Base-by-base conservation (phyloP, 1,140 invertebrate genomes). In the Spodoptera litura region DNA sequence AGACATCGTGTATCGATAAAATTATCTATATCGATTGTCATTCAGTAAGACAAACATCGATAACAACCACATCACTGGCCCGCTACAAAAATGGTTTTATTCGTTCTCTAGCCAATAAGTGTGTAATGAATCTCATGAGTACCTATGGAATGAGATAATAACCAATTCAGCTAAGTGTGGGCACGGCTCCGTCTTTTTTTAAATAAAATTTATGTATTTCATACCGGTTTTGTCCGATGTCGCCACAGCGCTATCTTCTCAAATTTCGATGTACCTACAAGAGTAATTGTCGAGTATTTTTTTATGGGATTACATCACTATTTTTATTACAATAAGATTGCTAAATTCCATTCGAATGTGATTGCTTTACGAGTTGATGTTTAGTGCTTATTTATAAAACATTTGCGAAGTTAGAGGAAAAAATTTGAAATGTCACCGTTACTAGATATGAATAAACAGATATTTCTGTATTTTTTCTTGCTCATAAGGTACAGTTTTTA, bases 51-150 rank as follows among this genome's bases (percentile, higher is more conserved):
- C 38, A 62, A 73, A 76, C 70, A 88, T 90, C 88, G 89, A 91
- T 81, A 87, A 13, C 10, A 9, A 10, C n/a, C 74, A 58, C 89
- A 85, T 81, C 89, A 87, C 89, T 92, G 84, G 35, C 56, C 11
- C 44, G 81, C 85, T 83, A 90, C 88, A 88, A 89, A 93, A 91
- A 91, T 93, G 88, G 87, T 89, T 90, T 87, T 88, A 89, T 92
- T 87, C 89, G 85, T 83, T 87, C 84, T 92, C 89, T 93, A 91
- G 87, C 89, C 91, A 91, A 94, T 92, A 90, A 89, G 85, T 89
- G 86, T 87, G 91, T 91, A 94, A 94, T 94, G 91, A 92, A 92
- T 92, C 88, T 88, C 85, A 83, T 86, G 87, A 90, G 90, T 92
- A 92, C 91, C 83, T 78, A 86, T 84, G 81, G 84, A 87, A 89